A percentile compares a stretch with the other conserved stretches of the same genome.
Evolutionary conservation across 2,888 invertebrate genomes (phyloP).

Genomic region (Athalia rosae): DNA sequence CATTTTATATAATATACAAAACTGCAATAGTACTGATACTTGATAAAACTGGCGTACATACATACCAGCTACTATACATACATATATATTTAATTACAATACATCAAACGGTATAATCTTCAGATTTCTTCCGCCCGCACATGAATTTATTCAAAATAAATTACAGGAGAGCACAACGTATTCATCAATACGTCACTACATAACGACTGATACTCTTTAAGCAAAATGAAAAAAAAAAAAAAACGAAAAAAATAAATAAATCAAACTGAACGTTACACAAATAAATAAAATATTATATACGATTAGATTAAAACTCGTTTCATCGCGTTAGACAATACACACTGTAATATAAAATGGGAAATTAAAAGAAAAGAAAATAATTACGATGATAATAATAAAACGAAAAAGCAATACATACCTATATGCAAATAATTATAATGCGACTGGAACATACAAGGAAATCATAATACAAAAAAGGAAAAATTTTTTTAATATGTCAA

Average conservation of each 20-base stretch:
- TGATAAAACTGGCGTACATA: conserved; percentile 1
- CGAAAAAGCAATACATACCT: conserved; percentile 4
- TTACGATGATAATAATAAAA: background rate
- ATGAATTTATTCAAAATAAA: conserved; percentile 12
- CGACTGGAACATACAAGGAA: background rate
- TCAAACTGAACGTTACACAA: background rate
- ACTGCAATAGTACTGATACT: background rate
- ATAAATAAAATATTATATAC: background rate
- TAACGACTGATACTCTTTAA: conserved; percentile 41
- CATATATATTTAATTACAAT: background rate
- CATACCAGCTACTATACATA: background rate
- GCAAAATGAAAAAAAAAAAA: background rate
- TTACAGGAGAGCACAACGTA: conserved; percentile 35
- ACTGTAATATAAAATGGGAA: conserved; percentile 26
- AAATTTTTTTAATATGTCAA: conserved; percentile 6
- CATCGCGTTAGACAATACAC: conserved; percentile 38
- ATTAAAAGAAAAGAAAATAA: background rate
- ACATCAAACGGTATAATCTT: background rate
- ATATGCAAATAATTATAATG: background rate
- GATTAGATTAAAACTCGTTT: background rate
- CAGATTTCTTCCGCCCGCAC: conserved; percentile 37
- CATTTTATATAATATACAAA: conserved; percentile 16
- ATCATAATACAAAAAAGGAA: conserved; percentile 1
- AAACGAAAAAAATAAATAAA: background rate
- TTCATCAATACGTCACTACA: conserved; percentile 21